Conservation (phyloP, 2,113 vertebrate species). For the Potamarius usumacintae region DNA sequence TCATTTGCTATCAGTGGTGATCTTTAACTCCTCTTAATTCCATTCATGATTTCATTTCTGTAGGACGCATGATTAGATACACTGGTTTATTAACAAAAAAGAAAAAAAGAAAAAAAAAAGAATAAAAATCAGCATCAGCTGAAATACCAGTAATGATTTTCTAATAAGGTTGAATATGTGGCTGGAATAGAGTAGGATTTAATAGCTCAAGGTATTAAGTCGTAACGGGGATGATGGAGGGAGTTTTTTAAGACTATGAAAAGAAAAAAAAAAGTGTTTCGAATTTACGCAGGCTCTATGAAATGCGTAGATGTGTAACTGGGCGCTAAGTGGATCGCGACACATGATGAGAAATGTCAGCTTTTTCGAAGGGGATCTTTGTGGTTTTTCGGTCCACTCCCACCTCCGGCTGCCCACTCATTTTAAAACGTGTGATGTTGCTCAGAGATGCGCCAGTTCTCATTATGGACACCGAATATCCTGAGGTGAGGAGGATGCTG, state of each 20-base stretch:
- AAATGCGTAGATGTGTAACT: conserved; percentile 20
- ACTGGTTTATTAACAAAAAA: too few species aligned
- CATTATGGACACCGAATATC: conserved; percentile 38
- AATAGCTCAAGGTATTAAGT: neutral
- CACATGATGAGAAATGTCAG: conserved; percentile 27
- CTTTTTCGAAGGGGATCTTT: conserved; percentile 51
- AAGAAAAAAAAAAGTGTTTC: conserved; percentile 16
- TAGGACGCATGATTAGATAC: neutral
- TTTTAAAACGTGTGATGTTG: conserved; percentile 15
- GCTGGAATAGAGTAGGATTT: neutral
- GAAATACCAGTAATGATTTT: neutral
- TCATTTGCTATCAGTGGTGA: neutral
- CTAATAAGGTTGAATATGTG: too few species aligned
- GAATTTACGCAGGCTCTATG: conserved; percentile 14
- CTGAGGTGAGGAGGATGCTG: neutral
- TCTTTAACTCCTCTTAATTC: neutral
- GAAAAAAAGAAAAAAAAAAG: too few species aligned
- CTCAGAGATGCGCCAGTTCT: neutral
- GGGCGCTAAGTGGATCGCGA: conserved; percentile 3
- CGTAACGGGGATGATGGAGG: neutral
- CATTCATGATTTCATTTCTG: neutral
- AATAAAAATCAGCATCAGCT: neutral
- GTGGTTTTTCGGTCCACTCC: conserved; percentile 40
- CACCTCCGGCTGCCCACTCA: conserved; percentile 32
- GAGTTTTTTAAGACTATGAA: neutral